Evolutionary conservation across 2,797 vertebrate species (phyloP), one percentile per base, ranked within the genome.

Genomic region (Etheostoma perlongum): DNA sequence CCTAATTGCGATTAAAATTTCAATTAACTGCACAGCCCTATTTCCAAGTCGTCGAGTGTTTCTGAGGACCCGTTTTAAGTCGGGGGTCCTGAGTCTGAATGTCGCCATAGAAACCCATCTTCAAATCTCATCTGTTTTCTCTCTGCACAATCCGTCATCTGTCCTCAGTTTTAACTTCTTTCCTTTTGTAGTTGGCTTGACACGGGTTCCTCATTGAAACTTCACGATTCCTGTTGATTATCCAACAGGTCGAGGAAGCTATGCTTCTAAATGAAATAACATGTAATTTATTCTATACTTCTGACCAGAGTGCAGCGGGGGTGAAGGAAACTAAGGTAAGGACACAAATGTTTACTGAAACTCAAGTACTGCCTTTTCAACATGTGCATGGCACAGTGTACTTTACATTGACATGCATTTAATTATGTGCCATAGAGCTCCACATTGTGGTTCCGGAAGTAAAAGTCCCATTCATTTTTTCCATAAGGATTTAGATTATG

Each of bases 191-290:
- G 93, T 92, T 91, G 88, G 79, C 89, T 91, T 93, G 91, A 92
- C 91, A 87, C 88, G 83, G 83, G 91, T 93, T 91, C 93, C 93
- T 92, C 94, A 94, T 95, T 92, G 91, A 95, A 95, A 94, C 91
- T 94, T 95, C 94, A 95, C 94, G 30, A 94, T 94, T 94, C 93
- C 94, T 95, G 93, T 96, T 95, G 94, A 94, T 95, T 95, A 94
- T 92, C 93, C 95, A 95, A 95, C 95, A 96, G 95, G 95, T 95
- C 92, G 94, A 96, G 93, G 95, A 96, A 94, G 92, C 94, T 88
- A 95, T 95, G 95, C 95, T 96, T 94, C 95, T 96, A 92, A 95
- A 95, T 96, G 95, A 95, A 95, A 94, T 95, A 95, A 90, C 95
- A 84, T 96, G 92, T 95, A 93, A 96, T 94, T 91, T 95, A 95